Percentiles rank a stretch among this genome's conserved stretches.
Conservation (phyloP, 2,797 vertebrate genomes). For the Capromys pilorides region DNA sequence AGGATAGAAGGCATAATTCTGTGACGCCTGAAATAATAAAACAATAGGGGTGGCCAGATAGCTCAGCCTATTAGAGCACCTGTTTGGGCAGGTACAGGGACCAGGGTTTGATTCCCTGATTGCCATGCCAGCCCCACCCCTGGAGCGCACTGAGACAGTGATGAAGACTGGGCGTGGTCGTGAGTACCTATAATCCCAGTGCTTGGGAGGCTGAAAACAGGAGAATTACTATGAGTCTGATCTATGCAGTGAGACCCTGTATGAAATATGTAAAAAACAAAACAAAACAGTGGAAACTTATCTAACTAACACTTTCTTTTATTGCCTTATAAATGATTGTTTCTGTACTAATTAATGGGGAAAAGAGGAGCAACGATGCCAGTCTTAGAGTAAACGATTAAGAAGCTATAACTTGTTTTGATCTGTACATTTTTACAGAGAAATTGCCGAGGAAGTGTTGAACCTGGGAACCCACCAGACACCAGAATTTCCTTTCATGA, state of each 20-base stretch:
- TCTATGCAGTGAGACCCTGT: no score
- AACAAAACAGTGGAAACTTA: not conserved
- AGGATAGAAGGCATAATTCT: not conserved
- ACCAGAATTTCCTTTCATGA: not conserved
- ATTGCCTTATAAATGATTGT: constrained; percentile 55
- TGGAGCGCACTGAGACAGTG: no score
- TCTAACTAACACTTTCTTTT: constrained; percentile 52
- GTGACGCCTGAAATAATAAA: constrained; percentile 36
- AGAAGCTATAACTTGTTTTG: constrained; percentile 56
- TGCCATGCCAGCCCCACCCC: no score
- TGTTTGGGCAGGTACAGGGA: no score
- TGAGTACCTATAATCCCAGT: no score
- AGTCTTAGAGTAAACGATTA: constrained; percentile 57
- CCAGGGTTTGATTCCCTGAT: no score
- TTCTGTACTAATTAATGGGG: constrained; percentile 2
- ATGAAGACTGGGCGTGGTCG: no score
- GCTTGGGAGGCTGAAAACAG: no score
- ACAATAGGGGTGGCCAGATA: no score
- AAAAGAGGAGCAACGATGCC: constrained; percentile 38
- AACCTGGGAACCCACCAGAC: not conserved
- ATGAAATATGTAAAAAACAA: no score
- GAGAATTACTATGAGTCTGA: no score
- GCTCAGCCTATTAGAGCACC: no score
- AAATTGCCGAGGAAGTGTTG: constrained; percentile 15
- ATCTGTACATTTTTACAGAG: constrained; percentile 38